Base-by-base conservation (phyloP, 2,113 vertebrate species). In the Setophaga kirtlandii region DNA sequence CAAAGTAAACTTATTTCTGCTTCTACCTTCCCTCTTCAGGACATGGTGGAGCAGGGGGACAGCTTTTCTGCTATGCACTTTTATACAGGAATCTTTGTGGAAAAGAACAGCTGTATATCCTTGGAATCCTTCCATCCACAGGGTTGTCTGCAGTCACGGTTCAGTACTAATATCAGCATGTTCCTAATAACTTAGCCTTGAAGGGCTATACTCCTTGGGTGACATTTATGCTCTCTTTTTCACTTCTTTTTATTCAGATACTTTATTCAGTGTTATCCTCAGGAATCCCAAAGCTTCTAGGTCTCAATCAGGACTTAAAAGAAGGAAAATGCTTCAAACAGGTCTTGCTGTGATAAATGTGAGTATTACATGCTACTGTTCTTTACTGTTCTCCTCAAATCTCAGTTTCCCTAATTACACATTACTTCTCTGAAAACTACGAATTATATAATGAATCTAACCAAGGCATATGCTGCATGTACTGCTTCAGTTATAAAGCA, bases 1-100 rank as follows among this genome's bases (percentile, higher is more conserved):
- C 64, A 88, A 71, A 88, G 53, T 83, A 86, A 90, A 60, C 44
- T 83, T 56, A n/a, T 84, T 96, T 94, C 73, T 92, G 46, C 80
- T 68, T 81, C 77, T 79, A 18, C 15, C 21, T 90, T 84, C 41
- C 39, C 76, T 75, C 73, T 79, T 53, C 46, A 67, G 85, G 73
- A 65, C 49, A 9, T 19, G 12, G 22, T 42, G 19, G 15, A 8
- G 3, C 63, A 19, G 6, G 3, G 14, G 25, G 16, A 49, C n/a
- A 59, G 24, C 10, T 71, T 4, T 56, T 46, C 42, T 67, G 39
- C 28, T 42, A 11, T 22, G 37, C 44, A 50, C 15, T 93, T 77
- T 74, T 55, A 67, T 85, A 59, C 30, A 75, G 47, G 24, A 81
- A 11, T 71, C 12, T 94, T 85, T 78, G 25, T 23, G 37, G 56